Evolutionary conservation across 2,113 vertebrate species (phyloP), one percentile per base, ranked within the genome.

Genomic region (Mus spicilegus): DNA sequence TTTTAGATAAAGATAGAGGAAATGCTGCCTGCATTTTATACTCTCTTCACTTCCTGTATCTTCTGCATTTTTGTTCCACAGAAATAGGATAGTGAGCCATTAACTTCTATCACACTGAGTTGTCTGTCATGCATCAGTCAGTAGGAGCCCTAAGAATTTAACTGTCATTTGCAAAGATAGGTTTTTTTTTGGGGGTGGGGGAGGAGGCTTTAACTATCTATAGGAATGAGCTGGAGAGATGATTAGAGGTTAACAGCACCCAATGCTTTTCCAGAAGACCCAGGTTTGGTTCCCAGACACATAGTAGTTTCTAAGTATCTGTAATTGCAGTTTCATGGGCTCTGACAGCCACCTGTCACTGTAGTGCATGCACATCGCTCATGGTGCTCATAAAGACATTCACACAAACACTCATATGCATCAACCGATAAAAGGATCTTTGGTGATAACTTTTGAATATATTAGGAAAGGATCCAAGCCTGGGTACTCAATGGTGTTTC

Each of bases 21-120:
- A 73, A 93, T 89, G 9, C 20, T 80, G 13, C 67, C n/a, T 87
- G 33, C 36, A 77, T 88, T 93, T 97, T 77, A 81, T 65, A 75
- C 19, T 90, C 30, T 33, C 28, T 96, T 76, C 20, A 87, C 30
- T 82, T 73, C 61, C 78, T 36, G 28, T 91, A 67, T 16, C 46
- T 87, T 96, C 85, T 87, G 39, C 92, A 26, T 72, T 92, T 92
- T 84, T 82, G 9, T 54, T 73, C 61, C 49, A 63, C 54, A 19
- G 92, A 73, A 93, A 89, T 58, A 58, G 91, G 58, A 88, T 28
- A 90, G 33, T 94, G 69, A 96, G 28, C 89, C 42, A 19, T 90
- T 87, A 88, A 9, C 54, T 9, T 95, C 61, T 92, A 63, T 76
- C 94, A 93, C 91, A 87, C 49, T 77, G n/a, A 94, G 17, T 82